Base-by-base conservation (phyloP, 2,797 vertebrate genomes). In the Oreochromis grahami region DNA sequence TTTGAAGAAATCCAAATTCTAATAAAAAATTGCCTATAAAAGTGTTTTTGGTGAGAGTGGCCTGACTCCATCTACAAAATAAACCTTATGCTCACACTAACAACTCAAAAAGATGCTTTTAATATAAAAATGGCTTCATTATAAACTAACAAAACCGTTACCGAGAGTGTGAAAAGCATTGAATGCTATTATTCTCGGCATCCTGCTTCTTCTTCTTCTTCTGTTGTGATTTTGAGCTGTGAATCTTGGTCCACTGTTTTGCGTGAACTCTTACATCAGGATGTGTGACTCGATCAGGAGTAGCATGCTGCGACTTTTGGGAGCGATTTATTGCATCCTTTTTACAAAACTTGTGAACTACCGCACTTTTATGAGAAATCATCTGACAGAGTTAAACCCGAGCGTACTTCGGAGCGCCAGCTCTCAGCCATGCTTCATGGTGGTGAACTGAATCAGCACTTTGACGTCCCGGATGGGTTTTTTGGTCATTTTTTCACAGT, bases 121-220 rank as follows among this genome's bases (percentile, higher is more conserved):
- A 17, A 19, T 74, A 19, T 50, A n/a, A 48, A 1, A 50, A 8
- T 48, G 43, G 1, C 43, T 2, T 72, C 17, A 13, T 17, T 8
- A 48, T 74, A 32, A 50, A n/a, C 70, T 32, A 50, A 32, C 17
- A 32, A 74, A 50, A 0, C 43, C 3, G 0, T 45, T 70, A 29
- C 24, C 19, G 41, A 1, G 24, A 48, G 68, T 19, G 15, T 13
- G 68, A 32, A 48, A 50, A 11, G 24, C 13, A 48, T 17, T 19
- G 43, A 50, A 72, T 1, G 6, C 6, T 48, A 29, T 72, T 36
- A 4, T 29, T 48, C 41, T 45, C 2, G 1, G n/a, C 0, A 0
- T 68, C 7, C n/a, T 3, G 1, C 5, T 41, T n/a, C n/a, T 72
- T 19, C 15, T 29, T 45, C 19, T 53, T 24, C 43, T 72, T 72